Base-by-base conservation (phyloP, 2,888 invertebrate species). In the Brenthis hecate region DNA sequence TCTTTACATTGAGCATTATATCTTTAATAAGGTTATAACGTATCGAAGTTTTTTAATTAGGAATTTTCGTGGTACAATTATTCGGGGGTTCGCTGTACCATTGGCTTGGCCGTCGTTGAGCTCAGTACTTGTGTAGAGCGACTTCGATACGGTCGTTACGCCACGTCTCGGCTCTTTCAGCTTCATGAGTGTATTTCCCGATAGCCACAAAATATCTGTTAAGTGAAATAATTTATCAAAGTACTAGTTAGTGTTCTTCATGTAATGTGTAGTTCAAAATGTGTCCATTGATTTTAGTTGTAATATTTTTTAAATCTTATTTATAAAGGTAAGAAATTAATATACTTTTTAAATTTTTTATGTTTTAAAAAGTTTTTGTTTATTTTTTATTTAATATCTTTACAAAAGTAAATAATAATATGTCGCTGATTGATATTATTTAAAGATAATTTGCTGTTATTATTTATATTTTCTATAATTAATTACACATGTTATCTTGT, bases 41-140 rank as follows among this genome's bases (percentile, higher is more conserved):
- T 60, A 28, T 32, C 5, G 32, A 60, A 60, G 60, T 50, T 32
- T 50, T 60, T 60, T 60, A 50, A 60, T 32, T 50, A 50, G 6
- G 50, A 60, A 50, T n/a, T 13, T 50, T 60, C n/a, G 28, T 50
- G 16, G 53, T 13, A 61, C 36, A n/a, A 28, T 62, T 50, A 61
- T 53, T 61, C 47, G 51, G 11, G 56, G 61, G 56, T 48, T 50
- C 76, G 73, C 73, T 77, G 76, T 79, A 77, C 75, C 75, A 76
- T 73, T 77, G 79, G 78, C 81, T 80, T 77, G 75, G 73, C 56
- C 32, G 57, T 56, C 77, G 75, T 70, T 78, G 78, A 28, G 36
- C 80, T 82, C 86, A 87, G 87, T 87, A 78, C 78, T 82, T 79
- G 80, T 75, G 78, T 77, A 78, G 81, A 75, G 80, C 69, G 77